Base-by-base conservation (phyloP, 1,140 invertebrate species). In the Philaenus spumarius region DNA sequence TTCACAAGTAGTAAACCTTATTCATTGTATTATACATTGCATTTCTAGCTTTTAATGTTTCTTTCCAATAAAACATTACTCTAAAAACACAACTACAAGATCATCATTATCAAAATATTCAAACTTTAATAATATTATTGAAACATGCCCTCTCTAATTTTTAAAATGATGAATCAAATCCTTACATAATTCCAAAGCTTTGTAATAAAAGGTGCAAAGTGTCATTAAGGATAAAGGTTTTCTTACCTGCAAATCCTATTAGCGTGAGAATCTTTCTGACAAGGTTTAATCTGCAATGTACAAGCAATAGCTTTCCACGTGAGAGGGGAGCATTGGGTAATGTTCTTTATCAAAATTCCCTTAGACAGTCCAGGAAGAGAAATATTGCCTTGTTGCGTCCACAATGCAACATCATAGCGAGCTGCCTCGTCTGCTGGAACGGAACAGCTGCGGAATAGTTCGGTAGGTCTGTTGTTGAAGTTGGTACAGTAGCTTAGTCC, bases 261-360 rank as follows among this genome's bases (percentile, higher is more conserved):
- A 48, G 82, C 83, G 61, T 88, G 86, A 0, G 82, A 80, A 52
- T 82, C 74, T 0, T 76, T 73, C 0, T 87, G 85, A 67, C 92
- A 95, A 0, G 92, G 93, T 69, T 91, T 89, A 6, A 95, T 80
- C 64, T 95, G 88, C 2, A 94, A 68, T 0, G 88, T 80, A 71
- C 93, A 96, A 0, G 92, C 89, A 0, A 94, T 84, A 0, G 89
- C 85, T 56, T 90, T 90, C 81, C 92, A 90, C 14, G 84, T 83
- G 34, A 89, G 83, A 0, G 84, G 80, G 0, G 87, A 82, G 73
- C 92, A 95, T 34, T 81, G 77, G 0, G 82, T 78, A 1, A 88
- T 84, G 63, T 90, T 87, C 65, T 84, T 81, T 12, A 95, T 77
- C 0, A 87, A 85, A 11, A 95, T 74, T 9, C 26, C 26, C 26